Conservation (phyloP, 2,797 vertebrate species). For the Rhinichthys osculus region DNA sequence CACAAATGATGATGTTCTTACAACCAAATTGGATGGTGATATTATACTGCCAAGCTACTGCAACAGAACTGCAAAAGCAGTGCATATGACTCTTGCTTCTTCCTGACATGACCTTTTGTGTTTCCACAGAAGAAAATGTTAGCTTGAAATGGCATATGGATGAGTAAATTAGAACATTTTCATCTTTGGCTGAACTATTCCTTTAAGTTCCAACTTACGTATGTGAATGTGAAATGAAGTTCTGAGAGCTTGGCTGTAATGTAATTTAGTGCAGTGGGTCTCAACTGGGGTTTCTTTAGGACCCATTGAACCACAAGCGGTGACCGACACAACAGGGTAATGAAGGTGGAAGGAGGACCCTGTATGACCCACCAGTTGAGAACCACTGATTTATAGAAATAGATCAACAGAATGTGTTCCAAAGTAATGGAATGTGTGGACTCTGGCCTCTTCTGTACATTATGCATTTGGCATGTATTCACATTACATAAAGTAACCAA, state of each 20-base stretch:
- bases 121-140: background rate
- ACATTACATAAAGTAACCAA: constrained; percentile 18
- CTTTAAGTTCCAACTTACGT: background rate
- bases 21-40: background rate
- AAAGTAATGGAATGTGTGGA: constrained; percentile 5
- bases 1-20: background rate
- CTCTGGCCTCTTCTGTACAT: constrained; percentile 12
- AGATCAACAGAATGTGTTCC: constrained; percentile 7
- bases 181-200: background rate
- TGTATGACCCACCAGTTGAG: constrained; percentile 7
- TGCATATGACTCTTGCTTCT: background rate
- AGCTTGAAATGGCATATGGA: constrained; percentile 6
- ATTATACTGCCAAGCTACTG: background rate
- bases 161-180: background rate
- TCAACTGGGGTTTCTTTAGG: constrained; percentile 11
- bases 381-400: constrained; percentile 19
- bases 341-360: background rate
- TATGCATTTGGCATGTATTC: constrained; percentile 10
- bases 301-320: background rate
- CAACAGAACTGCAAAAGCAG: background rate
- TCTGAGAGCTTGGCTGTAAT: constrained; percentile 14
- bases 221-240: constrained; percentile 11
- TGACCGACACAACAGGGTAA: background rate
- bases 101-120: constrained; percentile 1
- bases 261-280: constrained; percentile 9